Percentiles rank a stretch among this genome's conserved stretches.
Conservation (phyloP, 1,140 invertebrate genomes). For the Calycopis cecrops region DNA sequence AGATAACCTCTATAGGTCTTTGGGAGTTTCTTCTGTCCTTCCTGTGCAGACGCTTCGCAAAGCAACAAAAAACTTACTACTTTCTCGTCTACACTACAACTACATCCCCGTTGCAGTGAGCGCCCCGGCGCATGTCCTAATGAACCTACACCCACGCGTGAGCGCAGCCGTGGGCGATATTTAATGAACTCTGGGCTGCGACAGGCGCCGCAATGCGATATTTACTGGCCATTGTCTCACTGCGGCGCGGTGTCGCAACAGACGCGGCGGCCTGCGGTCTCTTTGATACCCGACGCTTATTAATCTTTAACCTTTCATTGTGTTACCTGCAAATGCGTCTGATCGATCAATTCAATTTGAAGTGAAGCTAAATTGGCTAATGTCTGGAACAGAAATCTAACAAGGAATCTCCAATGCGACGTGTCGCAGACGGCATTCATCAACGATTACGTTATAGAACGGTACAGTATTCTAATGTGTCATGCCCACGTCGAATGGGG, state of each 20-base stretch:
- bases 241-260: conserved; percentile 32
- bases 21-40: no score
- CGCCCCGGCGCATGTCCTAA: no score
- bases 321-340: conserved; percentile 13
- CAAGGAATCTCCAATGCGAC: no score
- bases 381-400: not conserved
- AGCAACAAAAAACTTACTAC: no score
- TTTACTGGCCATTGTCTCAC: conserved; percentile 50
- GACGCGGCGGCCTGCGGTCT: conserved; percentile 31
- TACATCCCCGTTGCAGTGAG: no score
- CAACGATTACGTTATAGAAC: no score
- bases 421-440: no score
- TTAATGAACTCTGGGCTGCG: conserved; percentile 43
- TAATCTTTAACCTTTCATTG: conserved; percentile 32
- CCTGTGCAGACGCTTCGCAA: no score
- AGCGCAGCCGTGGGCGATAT: conserved; percentile 42
- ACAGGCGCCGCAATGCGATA: conserved; percentile 45
- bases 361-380: not conserved
- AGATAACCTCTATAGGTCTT: no score
- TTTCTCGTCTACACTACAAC: no score
- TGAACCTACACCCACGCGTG: conserved; percentile 28
- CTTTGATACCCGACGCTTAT: conserved; percentile 39
- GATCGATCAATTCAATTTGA: conserved; percentile 5
- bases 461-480: no score
- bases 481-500: no score